Base-by-base conservation (phyloP, 2,888 invertebrate species). In the Arrhopalites spinosus region DNA sequence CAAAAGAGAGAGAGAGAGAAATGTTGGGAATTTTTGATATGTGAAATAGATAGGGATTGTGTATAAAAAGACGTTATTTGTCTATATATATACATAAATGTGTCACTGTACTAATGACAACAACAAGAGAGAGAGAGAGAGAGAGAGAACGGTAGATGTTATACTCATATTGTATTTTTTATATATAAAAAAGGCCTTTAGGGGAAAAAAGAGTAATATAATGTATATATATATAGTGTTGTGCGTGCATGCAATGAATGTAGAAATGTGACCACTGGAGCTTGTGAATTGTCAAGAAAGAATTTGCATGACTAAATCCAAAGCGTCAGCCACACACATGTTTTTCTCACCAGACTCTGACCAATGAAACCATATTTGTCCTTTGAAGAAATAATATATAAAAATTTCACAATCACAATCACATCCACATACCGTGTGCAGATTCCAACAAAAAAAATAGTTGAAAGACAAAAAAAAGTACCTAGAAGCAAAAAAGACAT, bases 351-450 rank as follows among this genome's bases (percentile, higher is more conserved):
- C 53, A 70, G 70, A 25, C 25, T 70, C 53, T 70, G 70, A 36
- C 70, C 70, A 70, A 56, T 70, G 50, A 68, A 47, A 50, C 68
- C 68, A 68, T 68, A 68, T 68, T 68, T 27, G 68, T 66, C 66
- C 66, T 66, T 66, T 66, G 15, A 30, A n/a, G n/a, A n/a, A n/a
- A n/a, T n/a, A n/a, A n/a, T n/a, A n/a, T n/a, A n/a, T n/a, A 68
- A n/a, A 66, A n/a, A 66, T 68, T 45, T 56, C 70, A 56, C 69
- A 69, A 69, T 69, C 50, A 20, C 17, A n/a, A 23, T 20, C 36
- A 36, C 36, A 53, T 20, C 7, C 20, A 53, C 53, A 53, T 11
- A 53, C 50, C 15, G 8, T 50, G n/a, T 53, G 20, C 50, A 53
- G 8, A 50, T 15, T 50, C 50, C 7, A 2, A n/a, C n/a, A 50